Evolutionary conservation across 2,888 invertebrate species (phyloP), one percentile per base, ranked within the genome.

Genomic region (Rhopalosiphum nymphaeae): DNA sequence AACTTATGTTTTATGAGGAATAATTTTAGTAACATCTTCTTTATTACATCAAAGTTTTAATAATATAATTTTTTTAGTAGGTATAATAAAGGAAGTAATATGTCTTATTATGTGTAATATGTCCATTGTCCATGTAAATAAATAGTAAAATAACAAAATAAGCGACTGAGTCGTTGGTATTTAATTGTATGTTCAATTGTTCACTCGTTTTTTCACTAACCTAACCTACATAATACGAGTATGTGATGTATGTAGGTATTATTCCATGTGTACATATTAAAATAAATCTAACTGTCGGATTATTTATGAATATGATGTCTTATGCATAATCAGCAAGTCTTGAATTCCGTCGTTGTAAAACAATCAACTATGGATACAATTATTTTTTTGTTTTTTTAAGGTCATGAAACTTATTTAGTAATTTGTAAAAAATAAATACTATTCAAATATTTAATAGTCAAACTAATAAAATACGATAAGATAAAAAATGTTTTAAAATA

Each of bases 381-480:
- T 29, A 53, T 86, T 36, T 91, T 91, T 16, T 36, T 91, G 4
- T 61, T 13, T 49, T 10, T 26, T 26, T 29, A 3, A 42, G n/a
- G 21, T 25, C 42, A 36, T 91, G 10, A n/a, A 85, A 85, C 85
- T 57, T 21, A 9, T 85, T 78, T 91, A 26, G 26, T 7, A 67
- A 84, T 91, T 91, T 9, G 36, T 91, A 84, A 85, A 44, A 85
- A 42, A 56, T 29, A 49, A 44, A 9, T 36, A 56, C 42, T 87
- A 29, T 49, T 88, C 25, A 92, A 88, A 88, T 92, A 88, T 88
- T 67, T 67, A 88, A 7, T 21, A 90, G 25, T 78, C 44, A 44
- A 89, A 90, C 3, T 1, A 92, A 10, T 44, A 53, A 92, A 86
- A 29, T 92, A 10, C 9, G 67, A 92, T 88, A 53, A 92, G 88